Evolutionary conservation across 2,888 invertebrate species (phyloP), one percentile per base, ranked within the genome.

Genomic region (Diaperis boleti): DNA sequence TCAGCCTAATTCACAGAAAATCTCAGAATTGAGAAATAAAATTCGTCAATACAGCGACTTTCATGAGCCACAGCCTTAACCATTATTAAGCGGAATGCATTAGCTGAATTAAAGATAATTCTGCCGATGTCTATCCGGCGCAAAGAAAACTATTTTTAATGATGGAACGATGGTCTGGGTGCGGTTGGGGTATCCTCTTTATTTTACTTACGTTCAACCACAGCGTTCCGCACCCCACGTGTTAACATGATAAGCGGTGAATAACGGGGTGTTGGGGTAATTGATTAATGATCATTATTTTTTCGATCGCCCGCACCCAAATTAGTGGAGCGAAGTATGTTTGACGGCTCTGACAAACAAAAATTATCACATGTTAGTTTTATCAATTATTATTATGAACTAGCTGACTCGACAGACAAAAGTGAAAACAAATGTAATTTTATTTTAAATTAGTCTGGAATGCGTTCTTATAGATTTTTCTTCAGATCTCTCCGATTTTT

Each of bases 91-190:
- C 10, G 17, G 59, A 65, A 57, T 60, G 65, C 67, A 67, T 67
- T 67, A 67, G 44, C 67, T 33, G 63, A 67, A 67, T 67, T 67
- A 67, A 67, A 65, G 65, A 52, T 65, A 65, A 65, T 67, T 67
- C 44, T 37, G 41, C 57, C 45, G 52, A 35, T 26, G 42, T 49
- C 60, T 39, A 41, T 61, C 42, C 59, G 59, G 64, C 52, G 49
- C 31, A 57, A 64, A 67, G 67, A 64, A 67, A 61, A 59, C 59
- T 57, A 64, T 64, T 64, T 61, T 64, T 61, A 64, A 64, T 62
- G 64, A 66, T 64, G 64, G 63, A 42, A 63, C 50, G 47, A 41
- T 39, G 47, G 45, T 42, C 26, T 52, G 66, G 63, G 66, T 61
- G 66, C 33, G 63, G 63, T 52, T 11, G 29, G 26, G 47, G 45